phyloP scores from a whole-genome alignment of 2,888 invertebrate genomes.

The Blera fallax region DNA sequence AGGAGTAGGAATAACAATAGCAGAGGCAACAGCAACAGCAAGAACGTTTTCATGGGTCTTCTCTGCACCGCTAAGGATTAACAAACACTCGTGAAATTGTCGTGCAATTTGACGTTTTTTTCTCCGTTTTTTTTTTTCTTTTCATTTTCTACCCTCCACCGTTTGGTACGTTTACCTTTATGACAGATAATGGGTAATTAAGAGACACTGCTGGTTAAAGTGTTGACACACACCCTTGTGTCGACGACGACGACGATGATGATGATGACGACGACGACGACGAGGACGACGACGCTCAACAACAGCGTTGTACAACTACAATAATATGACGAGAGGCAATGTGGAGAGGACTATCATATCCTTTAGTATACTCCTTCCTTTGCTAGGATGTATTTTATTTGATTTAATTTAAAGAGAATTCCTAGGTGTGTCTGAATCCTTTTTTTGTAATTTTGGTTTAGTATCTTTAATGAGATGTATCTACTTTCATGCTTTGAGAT shows the following conservation, averaged over 20 bases:
- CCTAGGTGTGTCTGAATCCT: slow-evolving; percentile 45
- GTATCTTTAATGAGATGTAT: slow-evolving; percentile 54
- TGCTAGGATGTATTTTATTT: slow-evolving; percentile 60
- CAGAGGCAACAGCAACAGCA: slow-evolving; percentile 39
- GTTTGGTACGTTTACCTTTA: slow-evolving; percentile 72
- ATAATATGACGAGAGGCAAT: slow-evolving; percentile 51
- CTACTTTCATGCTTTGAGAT: background rate
- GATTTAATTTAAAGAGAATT: slow-evolving; percentile 70
- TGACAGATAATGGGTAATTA: slow-evolving; percentile 73
- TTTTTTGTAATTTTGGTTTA: background rate
- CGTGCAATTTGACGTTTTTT: slow-evolving; percentile 57
- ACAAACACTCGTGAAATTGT: slow-evolving; percentile 63
- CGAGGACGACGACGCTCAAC: slow-evolving; percentile 22
- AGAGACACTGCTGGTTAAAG: slow-evolving; percentile 72
- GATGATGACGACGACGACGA: slow-evolving; percentile 10
- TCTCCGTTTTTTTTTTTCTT: background rate
- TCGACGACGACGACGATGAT: slow-evolving; percentile 46
- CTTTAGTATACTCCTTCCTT: slow-evolving; percentile 15
- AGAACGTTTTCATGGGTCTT: slow-evolving; percentile 43
- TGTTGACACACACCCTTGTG: slow-evolving; percentile 71
- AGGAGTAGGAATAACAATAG: slow-evolving; percentile 44
- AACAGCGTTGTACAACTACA: slow-evolving; percentile 47
- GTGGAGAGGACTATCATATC: slow-evolving; percentile 29
- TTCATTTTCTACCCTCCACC: slow-evolving; percentile 31
- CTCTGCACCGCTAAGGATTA: slow-evolving; percentile 51